phyloP scores from a whole-genome alignment of 2,888 invertebrate species.

The Eurois occulta region DNA sequence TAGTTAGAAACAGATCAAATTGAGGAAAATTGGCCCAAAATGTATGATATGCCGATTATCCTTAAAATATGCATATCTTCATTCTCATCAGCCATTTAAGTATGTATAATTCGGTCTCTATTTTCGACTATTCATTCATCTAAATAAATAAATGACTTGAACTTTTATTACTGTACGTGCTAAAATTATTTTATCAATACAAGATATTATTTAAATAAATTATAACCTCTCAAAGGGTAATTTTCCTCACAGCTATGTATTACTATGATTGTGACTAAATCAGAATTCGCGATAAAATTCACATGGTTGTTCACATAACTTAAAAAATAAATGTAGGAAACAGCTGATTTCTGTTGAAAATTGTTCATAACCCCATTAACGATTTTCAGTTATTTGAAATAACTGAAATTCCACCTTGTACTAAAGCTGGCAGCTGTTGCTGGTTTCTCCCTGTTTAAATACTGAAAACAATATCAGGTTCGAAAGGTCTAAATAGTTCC shows the following conservation, averaged over 20 bases:
- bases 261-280: neutral
- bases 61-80: too few species aligned
- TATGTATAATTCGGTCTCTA: too few species aligned
- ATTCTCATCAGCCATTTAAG: too few species aligned
- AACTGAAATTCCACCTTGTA: too few species aligned
- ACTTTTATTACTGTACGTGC: neutral
- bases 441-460: neutral
- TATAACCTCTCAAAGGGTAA: neutral
- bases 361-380: neutral
- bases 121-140: too few species aligned
- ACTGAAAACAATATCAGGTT: slow-evolving; percentile 27
- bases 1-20: too few species aligned
- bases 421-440: neutral
- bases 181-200: neutral
- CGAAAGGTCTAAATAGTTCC: slow-evolving; percentile 50
- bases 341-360: neutral
- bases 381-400: neutral
- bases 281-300: neutral
- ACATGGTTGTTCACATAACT: too few species aligned
- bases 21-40: too few species aligned
- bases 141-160: too few species aligned
- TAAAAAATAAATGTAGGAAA: neutral
- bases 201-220: too few species aligned
- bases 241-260: neutral
- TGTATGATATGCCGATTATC: too few species aligned